Base-by-base conservation (phyloP, 2,113 vertebrate species). In the Ictalurus punctatus region DNA sequence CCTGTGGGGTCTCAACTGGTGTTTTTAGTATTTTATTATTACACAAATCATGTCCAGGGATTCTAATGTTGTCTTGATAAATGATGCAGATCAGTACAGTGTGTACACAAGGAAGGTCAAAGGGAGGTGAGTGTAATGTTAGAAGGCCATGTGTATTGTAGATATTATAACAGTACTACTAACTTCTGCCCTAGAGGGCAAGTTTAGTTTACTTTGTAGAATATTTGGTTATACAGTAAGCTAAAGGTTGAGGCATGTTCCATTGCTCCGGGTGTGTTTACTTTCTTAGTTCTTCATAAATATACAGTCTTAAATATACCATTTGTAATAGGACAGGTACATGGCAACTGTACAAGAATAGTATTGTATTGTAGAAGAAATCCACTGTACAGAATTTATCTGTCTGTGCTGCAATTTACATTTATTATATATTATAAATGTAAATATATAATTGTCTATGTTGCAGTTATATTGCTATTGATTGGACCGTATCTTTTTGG, bases 71-170 rank as follows among this genome's bases (percentile, higher is more conserved):
- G 23, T 37, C 13, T 44, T 34, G 74, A 52, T 56, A 19, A 14
- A 76, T 65, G 25, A 63, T 54, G 58, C 73, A 63, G 73, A 86
- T 86, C 58, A 71, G n/a, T 71, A 56, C 56, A 86, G 71, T 61
- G 71, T 61, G 73, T 48, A 78, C 25, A 34, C 63, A 86, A 63
- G 25, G 27, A 74, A 79, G 74, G 73, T 86, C 73, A 86, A 65
- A 78, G 13, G 8, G 21, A 76, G 30, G 85, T 37, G 25, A 86
- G 34, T 58, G 52, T 59, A 48, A 76, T 58, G 21, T 37, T 69
- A n/a, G 25, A 54, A 9, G 54, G 12, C 63, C 65, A 40, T 76
- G 52, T 7, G 71, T 7, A 59, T 52, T 37, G 30, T 27, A 80
- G 27, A 52, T 80, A 79, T 81, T 52, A 63, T 34, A 87, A 56